Percentiles rank a stretch among this genome's conserved stretches.
phyloP scores from a whole-genome alignment of 2,113 vertebrate species.

The Tylochromis polylepis region DNA sequence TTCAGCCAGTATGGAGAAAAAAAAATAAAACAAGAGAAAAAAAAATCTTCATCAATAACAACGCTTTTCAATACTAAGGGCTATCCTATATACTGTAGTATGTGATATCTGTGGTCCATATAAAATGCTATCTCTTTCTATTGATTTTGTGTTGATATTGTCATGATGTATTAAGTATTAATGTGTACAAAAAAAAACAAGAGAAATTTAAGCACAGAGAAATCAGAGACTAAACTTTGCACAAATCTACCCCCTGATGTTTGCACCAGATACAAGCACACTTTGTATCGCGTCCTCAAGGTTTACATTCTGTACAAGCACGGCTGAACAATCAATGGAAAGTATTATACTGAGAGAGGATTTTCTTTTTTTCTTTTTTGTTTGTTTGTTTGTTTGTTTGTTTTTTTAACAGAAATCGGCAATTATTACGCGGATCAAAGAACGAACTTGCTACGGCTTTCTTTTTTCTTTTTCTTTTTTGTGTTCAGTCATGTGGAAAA shows the following conservation, averaged over 20 bases:
- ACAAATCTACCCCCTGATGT: conserved; percentile 65
- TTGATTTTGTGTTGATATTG: conserved; percentile 76
- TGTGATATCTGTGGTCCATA: conserved; percentile 77
- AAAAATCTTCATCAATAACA: conserved; percentile 69
- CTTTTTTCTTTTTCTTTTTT: conserved; percentile 2
- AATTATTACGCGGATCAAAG: background rate
- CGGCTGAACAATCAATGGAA: conserved; percentile 28
- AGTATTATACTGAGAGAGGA: conserved; percentile 1
- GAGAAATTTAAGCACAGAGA: conserved; percentile 66
- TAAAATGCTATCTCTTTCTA: conserved; percentile 72
- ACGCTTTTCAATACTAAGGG: conserved; percentile 79
- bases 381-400: background rate
- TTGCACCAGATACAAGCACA: conserved; percentile 61
- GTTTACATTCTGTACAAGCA: conserved; percentile 63
- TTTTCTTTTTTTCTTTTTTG: conserved; percentile 4
- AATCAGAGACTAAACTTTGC: conserved; percentile 65
- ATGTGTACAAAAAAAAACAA: conserved; percentile 59
- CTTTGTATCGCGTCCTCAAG: conserved; percentile 55
- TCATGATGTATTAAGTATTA: conserved; percentile 71
- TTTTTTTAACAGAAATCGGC: conserved; percentile 1
- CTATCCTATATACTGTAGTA: conserved; percentile 76
- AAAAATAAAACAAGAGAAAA: conserved; percentile 14
- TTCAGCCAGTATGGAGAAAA: conserved; percentile 53
- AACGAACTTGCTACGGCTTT: background rate
- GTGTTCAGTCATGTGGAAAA: conserved; percentile 36